phyloP scores from a whole-genome alignment of 2,797 vertebrate species.

The Gouania willdenowi region DNA sequence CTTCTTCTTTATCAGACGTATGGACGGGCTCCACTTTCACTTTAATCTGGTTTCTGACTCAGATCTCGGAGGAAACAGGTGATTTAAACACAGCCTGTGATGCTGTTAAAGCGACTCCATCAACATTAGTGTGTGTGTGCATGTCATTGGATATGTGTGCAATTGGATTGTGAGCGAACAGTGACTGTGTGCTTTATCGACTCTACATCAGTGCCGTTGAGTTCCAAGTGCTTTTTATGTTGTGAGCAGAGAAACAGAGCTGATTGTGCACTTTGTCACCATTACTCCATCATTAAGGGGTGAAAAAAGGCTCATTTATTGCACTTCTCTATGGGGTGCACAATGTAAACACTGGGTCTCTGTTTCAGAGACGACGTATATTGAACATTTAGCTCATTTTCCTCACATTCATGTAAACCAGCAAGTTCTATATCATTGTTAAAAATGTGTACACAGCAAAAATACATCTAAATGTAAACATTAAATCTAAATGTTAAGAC shows the following conservation, averaged over 20 bases:
- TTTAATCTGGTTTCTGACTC: conserved; percentile 35
- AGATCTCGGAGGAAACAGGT: conserved; percentile 39
- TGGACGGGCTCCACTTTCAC: conserved; percentile 33
- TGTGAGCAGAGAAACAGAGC: conserved; percentile 38
- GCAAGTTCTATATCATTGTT: too few species aligned
- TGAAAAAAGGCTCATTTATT: too few species aligned
- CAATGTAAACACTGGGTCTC: too few species aligned
- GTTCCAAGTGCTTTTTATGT: conserved; percentile 19
- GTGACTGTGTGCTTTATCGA: conserved; percentile 36
- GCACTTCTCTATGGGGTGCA: too few species aligned
- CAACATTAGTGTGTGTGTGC: conserved; percentile 13
- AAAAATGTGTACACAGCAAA: too few species aligned
- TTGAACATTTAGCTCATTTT: too few species aligned
- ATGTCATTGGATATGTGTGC: background rate
- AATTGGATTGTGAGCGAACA: conserved; percentile 29
- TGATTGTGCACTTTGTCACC: conserved; percentile 8
- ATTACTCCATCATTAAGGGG: conserved; percentile 11
- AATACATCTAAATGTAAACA: too few species aligned
- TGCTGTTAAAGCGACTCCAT: background rate
- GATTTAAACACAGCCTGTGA: too few species aligned
- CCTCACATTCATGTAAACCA: too few species aligned
- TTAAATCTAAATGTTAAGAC: too few species aligned
- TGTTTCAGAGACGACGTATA: too few species aligned
- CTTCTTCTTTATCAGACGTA: conserved; percentile 22
- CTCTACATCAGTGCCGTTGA: conserved; percentile 10